phyloP scores from a whole-genome alignment of 2,888 invertebrate genomes.

The Sialis fuliginosa region DNA sequence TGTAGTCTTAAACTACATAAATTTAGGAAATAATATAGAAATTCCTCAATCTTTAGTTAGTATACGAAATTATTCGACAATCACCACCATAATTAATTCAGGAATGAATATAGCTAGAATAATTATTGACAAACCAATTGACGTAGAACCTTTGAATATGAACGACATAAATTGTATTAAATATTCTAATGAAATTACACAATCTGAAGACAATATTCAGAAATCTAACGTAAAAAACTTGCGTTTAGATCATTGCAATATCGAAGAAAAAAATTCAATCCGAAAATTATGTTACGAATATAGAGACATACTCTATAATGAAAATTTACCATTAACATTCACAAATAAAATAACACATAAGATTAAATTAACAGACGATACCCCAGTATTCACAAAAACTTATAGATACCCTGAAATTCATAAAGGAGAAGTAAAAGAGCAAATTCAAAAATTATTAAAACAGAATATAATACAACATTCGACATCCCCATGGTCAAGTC shows the following conservation, averaged over 20 bases:
- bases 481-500: slow-evolving; percentile 12
- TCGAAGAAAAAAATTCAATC: no score
- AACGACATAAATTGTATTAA: slow-evolving; percentile 1
- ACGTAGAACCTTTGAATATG: slow-evolving; percentile 1
- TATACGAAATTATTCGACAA: slow-evolving; percentile 3
- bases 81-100: slow-evolving; percentile 1
- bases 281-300: no score
- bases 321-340: no score
- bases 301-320: no score
- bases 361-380: no score
- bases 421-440: slow-evolving; percentile 14
- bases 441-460: slow-evolving; percentile 13
- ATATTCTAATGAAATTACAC: no score
- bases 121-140: slow-evolving; percentile 2
- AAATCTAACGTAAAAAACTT: no score
- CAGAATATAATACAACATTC: slow-evolving; percentile 12
- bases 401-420: slow-evolving; percentile 15
- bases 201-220: no score
- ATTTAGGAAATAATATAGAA: slow-evolving; percentile 1
- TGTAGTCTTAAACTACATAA: slow-evolving; percentile 1
- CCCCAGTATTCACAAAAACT: slow-evolving; percentile 13
- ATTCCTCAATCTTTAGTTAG: slow-evolving; percentile 4
- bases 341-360: no score
- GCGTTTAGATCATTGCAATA: no score
- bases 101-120: background rate